Conservation (phyloP, 2,888 invertebrate species). For the Synanthedon myopaeformis region DNA sequence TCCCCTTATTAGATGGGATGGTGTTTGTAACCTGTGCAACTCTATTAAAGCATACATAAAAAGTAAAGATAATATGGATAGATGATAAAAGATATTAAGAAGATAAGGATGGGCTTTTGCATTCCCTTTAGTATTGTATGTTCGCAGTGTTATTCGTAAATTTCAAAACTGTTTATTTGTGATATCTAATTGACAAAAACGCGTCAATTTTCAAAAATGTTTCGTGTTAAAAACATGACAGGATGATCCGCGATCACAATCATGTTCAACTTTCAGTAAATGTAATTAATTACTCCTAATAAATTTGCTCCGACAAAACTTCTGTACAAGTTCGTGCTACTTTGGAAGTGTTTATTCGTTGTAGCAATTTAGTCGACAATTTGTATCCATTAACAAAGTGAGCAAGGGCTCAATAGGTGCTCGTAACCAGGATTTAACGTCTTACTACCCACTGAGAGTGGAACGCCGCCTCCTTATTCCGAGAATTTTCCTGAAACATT, state of each 20-base stretch:
- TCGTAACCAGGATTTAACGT: conserved; percentile 57
- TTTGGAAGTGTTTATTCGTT: conserved; percentile 24
- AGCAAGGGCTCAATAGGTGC: conserved; percentile 44
- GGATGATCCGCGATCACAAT: not conserved
- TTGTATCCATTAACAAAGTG: conserved; percentile 50
- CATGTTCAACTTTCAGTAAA: not conserved
- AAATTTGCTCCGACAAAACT: not conserved
- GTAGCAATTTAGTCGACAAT: conserved; percentile 38
- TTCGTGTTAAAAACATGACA: no score
- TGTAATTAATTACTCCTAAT: not conserved
- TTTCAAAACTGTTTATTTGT: no score
- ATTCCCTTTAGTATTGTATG: no score
- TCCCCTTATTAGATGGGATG: no score
- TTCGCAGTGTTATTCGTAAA: no score
- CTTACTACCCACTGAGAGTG: conserved; percentile 41
- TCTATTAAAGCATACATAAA: no score
- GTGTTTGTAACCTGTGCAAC: no score
- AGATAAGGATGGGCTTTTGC: no score
- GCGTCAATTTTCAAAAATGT: no score
- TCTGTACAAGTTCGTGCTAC: not conserved
- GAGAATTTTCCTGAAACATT: conserved; percentile 54
- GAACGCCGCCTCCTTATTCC: conserved; percentile 34
- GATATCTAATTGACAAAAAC: no score
- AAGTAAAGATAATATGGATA: no score
- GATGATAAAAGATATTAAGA: no score